These are phyloP conservation scores for Pardalotus punctatus DNA, from an alignment of 2,113 vertebrate genomes.

Conservation along the genomic window DNA sequence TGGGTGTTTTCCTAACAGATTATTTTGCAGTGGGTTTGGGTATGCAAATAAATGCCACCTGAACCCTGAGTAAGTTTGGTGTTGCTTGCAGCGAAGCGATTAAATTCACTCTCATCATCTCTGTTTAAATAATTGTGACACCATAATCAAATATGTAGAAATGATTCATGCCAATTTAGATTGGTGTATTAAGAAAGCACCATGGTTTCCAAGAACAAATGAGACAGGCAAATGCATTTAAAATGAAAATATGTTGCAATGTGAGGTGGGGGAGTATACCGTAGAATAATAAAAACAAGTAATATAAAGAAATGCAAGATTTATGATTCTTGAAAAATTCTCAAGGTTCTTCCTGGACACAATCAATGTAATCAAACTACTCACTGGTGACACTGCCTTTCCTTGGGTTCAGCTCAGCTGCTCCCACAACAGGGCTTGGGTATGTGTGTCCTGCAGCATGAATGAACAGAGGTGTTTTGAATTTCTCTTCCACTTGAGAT, in stretches of 20 bases:
- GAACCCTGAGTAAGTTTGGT: neutral
- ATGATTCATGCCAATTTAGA: neutral
- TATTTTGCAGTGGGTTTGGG: neutral
- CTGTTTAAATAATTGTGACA: neutral
- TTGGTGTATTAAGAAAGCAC: neutral
- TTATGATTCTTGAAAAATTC: neutral
- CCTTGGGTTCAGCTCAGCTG: neutral
- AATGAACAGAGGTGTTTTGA: neutral
- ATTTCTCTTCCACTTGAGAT: neutral
- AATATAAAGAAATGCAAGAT: neutral
- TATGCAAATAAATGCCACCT: neutral
- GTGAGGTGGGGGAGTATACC: neutral
- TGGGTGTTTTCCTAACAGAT: neutral
- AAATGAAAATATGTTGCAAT: neutral
- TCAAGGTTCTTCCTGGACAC: neutral
- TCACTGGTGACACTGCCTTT: neutral
- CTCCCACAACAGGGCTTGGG: neutral
- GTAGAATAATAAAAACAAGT: neutral
- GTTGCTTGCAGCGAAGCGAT: neutral
- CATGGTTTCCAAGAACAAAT: neutral
- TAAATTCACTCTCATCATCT: neutral
- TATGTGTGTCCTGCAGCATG: neutral
- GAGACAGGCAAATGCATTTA: neutral
- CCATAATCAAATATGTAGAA: neutral
- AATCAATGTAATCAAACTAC: neutral